Conservation (phyloP, 2,113 vertebrate species). For the Amphilophus citrinellus region DNA sequence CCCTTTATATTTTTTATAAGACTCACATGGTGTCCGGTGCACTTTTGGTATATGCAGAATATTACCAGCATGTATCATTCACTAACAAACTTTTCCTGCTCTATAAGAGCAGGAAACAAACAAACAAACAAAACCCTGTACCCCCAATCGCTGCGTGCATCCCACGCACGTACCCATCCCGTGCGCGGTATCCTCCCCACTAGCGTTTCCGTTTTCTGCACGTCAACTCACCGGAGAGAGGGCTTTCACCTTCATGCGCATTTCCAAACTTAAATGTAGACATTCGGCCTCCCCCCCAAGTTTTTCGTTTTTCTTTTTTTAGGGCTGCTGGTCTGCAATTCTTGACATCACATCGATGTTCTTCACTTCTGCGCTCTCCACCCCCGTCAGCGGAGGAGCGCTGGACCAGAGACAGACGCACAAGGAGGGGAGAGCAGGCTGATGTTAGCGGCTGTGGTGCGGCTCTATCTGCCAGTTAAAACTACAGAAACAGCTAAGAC, state of each 20-base stretch:
- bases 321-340: not conserved
- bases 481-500: constrained; percentile 15
- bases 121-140: not conserved
- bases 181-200: not conserved
- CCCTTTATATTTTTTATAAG: not conserved
- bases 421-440: constrained; percentile 54
- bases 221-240: not conserved
- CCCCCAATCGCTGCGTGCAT: constrained; percentile 12
- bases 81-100: not conserved
- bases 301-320: not conserved
- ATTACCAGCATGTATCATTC: not conserved
- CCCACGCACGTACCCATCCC: not conserved
- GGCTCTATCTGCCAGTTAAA: constrained; percentile 26
- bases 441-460: constrained; percentile 51
- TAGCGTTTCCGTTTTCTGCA: not conserved
- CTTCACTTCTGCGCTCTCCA: constrained; percentile 54
- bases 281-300: not conserved
- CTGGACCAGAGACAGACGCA: constrained; percentile 49
- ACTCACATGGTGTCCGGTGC: not conserved
- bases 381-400: constrained; percentile 59
- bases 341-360: constrained; percentile 37
- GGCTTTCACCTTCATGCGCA: not conserved
- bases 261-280: not conserved
- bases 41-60: not conserved
- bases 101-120: not conserved